Evolutionary conservation across 2,888 invertebrate genomes (phyloP).

Genomic region (Plemyria rubiginata): DNA sequence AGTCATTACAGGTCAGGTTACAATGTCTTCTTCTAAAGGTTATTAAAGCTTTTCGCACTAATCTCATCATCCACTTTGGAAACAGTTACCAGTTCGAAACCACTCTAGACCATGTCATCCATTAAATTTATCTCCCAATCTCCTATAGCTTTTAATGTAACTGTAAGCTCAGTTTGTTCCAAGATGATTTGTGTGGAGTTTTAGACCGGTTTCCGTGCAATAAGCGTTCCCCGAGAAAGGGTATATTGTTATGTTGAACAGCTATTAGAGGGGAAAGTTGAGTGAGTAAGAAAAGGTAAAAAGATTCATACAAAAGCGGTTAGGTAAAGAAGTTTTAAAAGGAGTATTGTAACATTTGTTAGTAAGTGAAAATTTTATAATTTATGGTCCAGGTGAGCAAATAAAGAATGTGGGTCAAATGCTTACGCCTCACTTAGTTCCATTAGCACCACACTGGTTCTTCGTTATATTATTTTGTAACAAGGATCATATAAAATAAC

Average conservation of each 20-base stretch:
- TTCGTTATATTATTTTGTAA: too few species aligned
- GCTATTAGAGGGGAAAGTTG: constrained; percentile 25
- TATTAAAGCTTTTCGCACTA: background rate
- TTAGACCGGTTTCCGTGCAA: constrained; percentile 26
- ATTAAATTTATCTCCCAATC: constrained; percentile 16
- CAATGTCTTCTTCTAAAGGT: background rate
- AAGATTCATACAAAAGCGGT: background rate
- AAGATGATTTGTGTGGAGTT: constrained; percentile 12
- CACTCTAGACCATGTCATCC: constrained; percentile 12
- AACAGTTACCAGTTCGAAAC: constrained; percentile 11
- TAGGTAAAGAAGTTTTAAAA: background rate
- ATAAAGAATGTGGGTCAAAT: background rate
- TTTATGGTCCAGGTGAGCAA: background rate
- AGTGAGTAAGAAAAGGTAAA: constrained; percentile 1
- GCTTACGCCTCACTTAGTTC: too few species aligned
- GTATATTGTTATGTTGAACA: constrained; percentile 17
- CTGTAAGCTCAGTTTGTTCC: constrained; percentile 26
- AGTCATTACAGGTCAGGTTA: too few species aligned
- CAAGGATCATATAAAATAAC: too few species aligned
- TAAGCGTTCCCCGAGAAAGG: constrained; percentile 22
- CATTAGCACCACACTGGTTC: too few species aligned
- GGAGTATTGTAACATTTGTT: background rate
- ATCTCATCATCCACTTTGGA: background rate
- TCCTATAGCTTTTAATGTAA: constrained; percentile 6
- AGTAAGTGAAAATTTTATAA: background rate